Percentiles rank a stretch among this genome's conserved stretches.
Conservation (phyloP, 1,140 invertebrate species). For the Neodiprion pinetum region DNA sequence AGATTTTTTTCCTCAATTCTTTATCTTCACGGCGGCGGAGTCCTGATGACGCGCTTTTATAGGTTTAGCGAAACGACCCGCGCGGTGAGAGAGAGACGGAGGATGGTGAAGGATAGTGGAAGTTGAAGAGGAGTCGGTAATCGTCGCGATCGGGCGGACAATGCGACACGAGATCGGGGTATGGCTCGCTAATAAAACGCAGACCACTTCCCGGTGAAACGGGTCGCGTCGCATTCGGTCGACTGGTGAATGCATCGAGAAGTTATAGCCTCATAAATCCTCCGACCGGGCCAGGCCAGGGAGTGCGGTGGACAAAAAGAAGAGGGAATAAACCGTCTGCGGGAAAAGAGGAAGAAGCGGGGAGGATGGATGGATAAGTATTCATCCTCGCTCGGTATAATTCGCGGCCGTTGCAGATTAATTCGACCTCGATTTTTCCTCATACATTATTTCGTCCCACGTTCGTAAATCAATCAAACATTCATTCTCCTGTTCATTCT, state of each 20-base stretch:
- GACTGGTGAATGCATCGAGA: conserved; percentile 14
- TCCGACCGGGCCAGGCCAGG: not conserved
- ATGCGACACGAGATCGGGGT: not conserved
- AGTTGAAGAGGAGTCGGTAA: not conserved
- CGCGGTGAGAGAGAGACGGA: not conserved
- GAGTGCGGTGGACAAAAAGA: not conserved
- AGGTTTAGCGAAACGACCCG: too few relatives aligned
- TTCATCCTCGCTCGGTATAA: not conserved
- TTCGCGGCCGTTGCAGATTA: not conserved
- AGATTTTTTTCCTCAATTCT: too few relatives aligned
- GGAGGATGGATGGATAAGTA: not conserved
- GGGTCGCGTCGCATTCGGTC: conserved; percentile 6
- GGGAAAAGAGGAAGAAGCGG: not conserved
- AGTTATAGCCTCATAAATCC: conserved; percentile 13
- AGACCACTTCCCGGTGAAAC: conserved; percentile 7
- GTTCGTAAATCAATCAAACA: too few relatives aligned
- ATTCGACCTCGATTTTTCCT: not conserved
- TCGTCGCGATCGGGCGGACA: not conserved
- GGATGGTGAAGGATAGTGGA: not conserved
- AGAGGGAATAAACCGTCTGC: not conserved
- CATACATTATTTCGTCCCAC: not conserved
- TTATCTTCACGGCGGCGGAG: not conserved
- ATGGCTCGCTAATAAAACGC: conserved; percentile 4
- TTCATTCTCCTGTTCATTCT: too few relatives aligned
- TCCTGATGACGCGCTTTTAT: too few relatives aligned